phyloP scores from a whole-genome alignment of 1,140 invertebrate species.

The Sarcophaga bullata region DNA sequence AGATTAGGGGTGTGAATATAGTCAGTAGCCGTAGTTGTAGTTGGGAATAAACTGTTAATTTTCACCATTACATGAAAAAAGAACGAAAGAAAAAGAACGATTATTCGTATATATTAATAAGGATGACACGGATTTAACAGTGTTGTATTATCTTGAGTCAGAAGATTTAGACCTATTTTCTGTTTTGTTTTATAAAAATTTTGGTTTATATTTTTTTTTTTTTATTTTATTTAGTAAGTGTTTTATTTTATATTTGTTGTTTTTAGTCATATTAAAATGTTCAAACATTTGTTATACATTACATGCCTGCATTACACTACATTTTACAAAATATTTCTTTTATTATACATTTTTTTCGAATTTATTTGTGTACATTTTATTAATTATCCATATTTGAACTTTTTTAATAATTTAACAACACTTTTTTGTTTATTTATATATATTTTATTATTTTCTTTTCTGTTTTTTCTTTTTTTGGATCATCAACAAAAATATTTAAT shows the following conservation, averaged over 20 bases:
- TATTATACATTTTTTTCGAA: neutral
- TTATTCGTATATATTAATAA: constrained; percentile 20
- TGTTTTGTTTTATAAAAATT: neutral
- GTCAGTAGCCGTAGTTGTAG: constrained; percentile 16
- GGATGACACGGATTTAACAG: constrained; percentile 26
- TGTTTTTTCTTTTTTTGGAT: neutral
- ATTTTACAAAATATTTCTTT: neutral
- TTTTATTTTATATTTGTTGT: neutral
- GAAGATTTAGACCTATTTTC: neutral
- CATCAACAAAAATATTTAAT: constrained; percentile 1
- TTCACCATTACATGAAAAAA: constrained; percentile 30
- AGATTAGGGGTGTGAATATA: constrained; percentile 34
- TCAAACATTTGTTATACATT: neutral
- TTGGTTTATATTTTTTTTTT: too few relatives aligned
- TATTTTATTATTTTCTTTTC: neutral
- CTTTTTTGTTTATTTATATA: neutral
- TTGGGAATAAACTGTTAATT: constrained; percentile 32
- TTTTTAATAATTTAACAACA: neutral
- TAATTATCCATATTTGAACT: neutral
- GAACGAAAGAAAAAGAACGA: constrained; percentile 4
- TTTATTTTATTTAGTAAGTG: neutral
- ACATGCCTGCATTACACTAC: neutral
- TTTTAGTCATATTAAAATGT: neutral
- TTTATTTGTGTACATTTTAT: neutral
- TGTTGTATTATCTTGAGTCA: constrained; percentile 17